Evolutionary conservation across 2,113 vertebrate species (phyloP).

Genomic region (Aix galericulata): DNA sequence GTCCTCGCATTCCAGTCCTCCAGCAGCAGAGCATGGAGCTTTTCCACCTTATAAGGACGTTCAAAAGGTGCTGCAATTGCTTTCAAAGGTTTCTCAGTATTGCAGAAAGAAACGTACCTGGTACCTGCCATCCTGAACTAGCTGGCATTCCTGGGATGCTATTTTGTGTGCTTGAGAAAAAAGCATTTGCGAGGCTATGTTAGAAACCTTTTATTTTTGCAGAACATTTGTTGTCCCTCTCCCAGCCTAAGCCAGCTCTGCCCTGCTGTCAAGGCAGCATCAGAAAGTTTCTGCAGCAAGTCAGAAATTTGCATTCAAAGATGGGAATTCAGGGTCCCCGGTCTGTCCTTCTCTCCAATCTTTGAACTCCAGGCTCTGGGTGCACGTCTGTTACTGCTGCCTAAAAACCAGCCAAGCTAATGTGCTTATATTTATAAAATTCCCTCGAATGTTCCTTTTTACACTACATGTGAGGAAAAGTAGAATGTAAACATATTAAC

Average conservation of each 20-base stretch:
- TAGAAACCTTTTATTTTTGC: neutral
- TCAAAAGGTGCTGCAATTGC: neutral
- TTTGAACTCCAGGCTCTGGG: neutral
- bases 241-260: neutral
- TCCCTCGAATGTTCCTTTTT: neutral
- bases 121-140: neutral
- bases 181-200: neutral
- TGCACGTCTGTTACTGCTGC: neutral
- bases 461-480: neutral
- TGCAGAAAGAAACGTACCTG: neutral
- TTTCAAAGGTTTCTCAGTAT: neutral
- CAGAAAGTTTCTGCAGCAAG: neutral
- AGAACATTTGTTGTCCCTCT: neutral
- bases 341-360: neutral
- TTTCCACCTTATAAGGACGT: slow-evolving; percentile 59
- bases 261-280: neutral
- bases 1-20: slow-evolving; percentile 34
- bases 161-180: accelerated
- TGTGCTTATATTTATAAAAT: neutral
- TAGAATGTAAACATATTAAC: neutral
- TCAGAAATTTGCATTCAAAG: neutral
- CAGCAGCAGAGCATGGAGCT: neutral
- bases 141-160: neutral
- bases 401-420: neutral
- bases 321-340: neutral